These are phyloP conservation scores for Andrena dorsata DNA, from an alignment of 2,888 invertebrate genomes.

Conservation along the genomic window DNA sequence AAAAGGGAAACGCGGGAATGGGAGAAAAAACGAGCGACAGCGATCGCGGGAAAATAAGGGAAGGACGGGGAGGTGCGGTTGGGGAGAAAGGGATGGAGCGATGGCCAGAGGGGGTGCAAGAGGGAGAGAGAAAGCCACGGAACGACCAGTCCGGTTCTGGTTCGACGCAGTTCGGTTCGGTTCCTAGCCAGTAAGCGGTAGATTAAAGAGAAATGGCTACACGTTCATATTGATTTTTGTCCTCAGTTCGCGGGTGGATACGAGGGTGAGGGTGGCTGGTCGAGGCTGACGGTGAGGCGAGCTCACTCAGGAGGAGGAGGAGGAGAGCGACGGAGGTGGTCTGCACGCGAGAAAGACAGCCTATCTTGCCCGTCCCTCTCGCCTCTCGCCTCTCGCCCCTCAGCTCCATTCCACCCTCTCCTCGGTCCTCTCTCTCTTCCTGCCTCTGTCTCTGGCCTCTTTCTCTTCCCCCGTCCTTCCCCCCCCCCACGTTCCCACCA, in stretches of 20 bases:
- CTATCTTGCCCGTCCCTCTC: conserved; percentile 14
- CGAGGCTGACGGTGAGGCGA: conserved; percentile 75
- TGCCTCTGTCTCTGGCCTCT: conserved; percentile 53
- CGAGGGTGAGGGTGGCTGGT: conserved; percentile 70
- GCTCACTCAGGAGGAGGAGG: conserved; percentile 67
- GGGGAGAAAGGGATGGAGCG: neutral
- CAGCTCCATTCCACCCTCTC: conserved; percentile 18
- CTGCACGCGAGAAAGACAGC: conserved; percentile 23
- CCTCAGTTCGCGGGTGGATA: conserved; percentile 82
- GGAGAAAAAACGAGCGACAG: neutral
- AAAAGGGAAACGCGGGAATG: neutral
- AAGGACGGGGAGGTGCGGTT: conserved; percentile 21
- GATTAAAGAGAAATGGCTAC: conserved; percentile 85
- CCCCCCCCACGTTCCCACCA: conserved; percentile 46
- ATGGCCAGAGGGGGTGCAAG: conserved; percentile 29
- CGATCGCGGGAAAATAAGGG: conserved; percentile 15
- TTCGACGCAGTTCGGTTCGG: conserved; percentile 78
- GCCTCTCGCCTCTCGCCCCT: neutral
- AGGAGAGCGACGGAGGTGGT: conserved; percentile 73
- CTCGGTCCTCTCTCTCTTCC: conserved; percentile 22
- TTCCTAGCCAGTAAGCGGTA: conserved; percentile 82
- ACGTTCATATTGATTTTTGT: conserved; percentile 85
- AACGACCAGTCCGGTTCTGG: conserved; percentile 73
- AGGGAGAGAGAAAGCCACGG: conserved; percentile 52
- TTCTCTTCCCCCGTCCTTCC: conserved; percentile 51